Evolutionary conservation across 2,113 vertebrate species (phyloP).

Genomic region (Actenoides lindsayi): DNA sequence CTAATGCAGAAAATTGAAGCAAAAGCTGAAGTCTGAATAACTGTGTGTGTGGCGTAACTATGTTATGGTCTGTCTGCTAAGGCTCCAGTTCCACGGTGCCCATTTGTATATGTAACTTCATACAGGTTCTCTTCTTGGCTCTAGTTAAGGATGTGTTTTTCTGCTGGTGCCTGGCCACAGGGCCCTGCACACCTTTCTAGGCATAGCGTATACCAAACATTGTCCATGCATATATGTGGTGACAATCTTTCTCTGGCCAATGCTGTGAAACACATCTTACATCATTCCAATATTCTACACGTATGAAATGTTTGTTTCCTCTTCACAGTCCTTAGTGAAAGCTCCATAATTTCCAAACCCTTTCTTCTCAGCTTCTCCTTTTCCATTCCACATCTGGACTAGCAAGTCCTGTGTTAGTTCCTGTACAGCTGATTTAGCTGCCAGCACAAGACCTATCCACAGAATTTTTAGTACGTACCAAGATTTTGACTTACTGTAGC

Average conservation of each 20-base stretch:
- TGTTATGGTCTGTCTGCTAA: accelerated
- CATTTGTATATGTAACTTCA: not conserved
- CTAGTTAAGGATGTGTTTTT: not conserved
- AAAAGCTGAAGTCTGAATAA: not conserved
- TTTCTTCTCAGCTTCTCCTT: not conserved
- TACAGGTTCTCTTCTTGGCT: not conserved
- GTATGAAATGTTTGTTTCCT: not conserved
- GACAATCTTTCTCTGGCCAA: not conserved
- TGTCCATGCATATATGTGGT: not conserved
- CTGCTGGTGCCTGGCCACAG: not conserved
- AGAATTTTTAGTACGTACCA: not conserved
- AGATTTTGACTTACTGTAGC: not conserved
- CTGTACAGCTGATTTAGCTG: not conserved
- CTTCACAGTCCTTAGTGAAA: not conserved
- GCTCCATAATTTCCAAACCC: not conserved
- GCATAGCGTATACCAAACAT: too few relatives aligned
- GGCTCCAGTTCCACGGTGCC: not conserved
- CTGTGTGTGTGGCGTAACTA: not conserved
- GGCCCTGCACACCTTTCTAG: not conserved
- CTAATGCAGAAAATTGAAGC: not conserved
- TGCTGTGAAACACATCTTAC: not conserved
- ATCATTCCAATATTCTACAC: not conserved
- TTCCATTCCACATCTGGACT: not conserved
- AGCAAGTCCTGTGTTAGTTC: not conserved
- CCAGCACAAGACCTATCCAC: not conserved